Evolutionary conservation across 2,797 vertebrate species (phyloP).

Genomic region (Acanthurus tractus): DNA sequence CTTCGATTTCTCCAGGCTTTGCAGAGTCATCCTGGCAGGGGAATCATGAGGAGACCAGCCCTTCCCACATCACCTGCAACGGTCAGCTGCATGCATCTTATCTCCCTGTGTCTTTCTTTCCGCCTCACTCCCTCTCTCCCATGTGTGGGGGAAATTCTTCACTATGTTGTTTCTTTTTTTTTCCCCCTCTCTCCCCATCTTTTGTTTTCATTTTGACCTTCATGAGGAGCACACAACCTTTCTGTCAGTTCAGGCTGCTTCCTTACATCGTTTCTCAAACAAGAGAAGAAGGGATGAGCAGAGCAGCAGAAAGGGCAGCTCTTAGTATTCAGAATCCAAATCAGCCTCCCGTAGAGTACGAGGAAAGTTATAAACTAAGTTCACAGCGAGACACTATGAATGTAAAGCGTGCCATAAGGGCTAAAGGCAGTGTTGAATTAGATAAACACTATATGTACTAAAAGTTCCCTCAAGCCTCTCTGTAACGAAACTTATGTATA

Average conservation of each 20-base stretch:
- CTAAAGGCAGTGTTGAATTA: conserved; percentile 25
- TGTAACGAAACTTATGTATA: neutral
- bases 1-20: conserved; percentile 71
- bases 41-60: conserved; percentile 50
- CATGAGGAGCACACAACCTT: conserved; percentile 50
- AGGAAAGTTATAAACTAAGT: conserved; percentile 47
- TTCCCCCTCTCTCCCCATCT: conserved; percentile 1
- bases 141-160: conserved; percentile 24
- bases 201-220: conserved; percentile 76
- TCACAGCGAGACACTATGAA: conserved; percentile 20
- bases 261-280: conserved; percentile 56
- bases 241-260: conserved; percentile 43
- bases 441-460: conserved; percentile 31
- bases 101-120: conserved; percentile 24
- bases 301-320: conserved; percentile 63
- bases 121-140: neutral
- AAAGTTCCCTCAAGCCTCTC: conserved; percentile 29
- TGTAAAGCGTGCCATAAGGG: conserved; percentile 13
- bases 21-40: conserved; percentile 78
- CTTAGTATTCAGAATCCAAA: conserved; percentile 53
- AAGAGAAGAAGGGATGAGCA: conserved; percentile 49
- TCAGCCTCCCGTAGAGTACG: conserved; percentile 44
- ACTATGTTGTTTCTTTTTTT: conserved; percentile 24
- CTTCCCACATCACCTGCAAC: conserved; percentile 62
- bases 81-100: conserved; percentile 44